Evolutionary conservation across 2,888 invertebrate species (phyloP).

Genomic region (Aquatica leii): DNA sequence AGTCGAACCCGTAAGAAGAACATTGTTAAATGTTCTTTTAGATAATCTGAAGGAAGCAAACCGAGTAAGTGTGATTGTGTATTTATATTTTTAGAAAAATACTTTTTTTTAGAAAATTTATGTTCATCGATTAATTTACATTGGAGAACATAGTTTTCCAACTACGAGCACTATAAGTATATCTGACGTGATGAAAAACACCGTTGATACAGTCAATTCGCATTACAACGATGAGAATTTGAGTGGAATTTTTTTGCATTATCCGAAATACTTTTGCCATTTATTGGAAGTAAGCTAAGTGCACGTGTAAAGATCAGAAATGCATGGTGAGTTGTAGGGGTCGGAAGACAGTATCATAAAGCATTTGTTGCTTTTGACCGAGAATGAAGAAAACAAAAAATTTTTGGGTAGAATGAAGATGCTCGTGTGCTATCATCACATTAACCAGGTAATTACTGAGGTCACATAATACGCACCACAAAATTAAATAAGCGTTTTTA

Average conservation of each 20-base stretch:
- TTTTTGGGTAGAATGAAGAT: slow-evolving; percentile 58
- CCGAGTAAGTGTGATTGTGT: slow-evolving; percentile 29
- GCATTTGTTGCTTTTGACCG: slow-evolving; percentile 60
- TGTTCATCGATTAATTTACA: slow-evolving; percentile 62
- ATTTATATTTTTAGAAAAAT: neutral
- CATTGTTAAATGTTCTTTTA: slow-evolving; percentile 36
- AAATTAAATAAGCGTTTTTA: too few species aligned
- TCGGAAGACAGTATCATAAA: slow-evolving; percentile 63
- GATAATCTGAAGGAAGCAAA: slow-evolving; percentile 39
- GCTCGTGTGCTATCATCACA: slow-evolving; percentile 62
- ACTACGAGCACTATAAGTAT: slow-evolving; percentile 54
- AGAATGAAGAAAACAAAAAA: slow-evolving; percentile 27
- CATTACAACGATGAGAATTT: slow-evolving; percentile 41
- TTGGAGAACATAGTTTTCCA: slow-evolving; percentile 60
- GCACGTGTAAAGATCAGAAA: too few species aligned
- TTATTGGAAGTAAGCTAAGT: slow-evolving; percentile 52
- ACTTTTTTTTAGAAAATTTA: slow-evolving; percentile 42
- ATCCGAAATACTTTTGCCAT: slow-evolving; percentile 42
- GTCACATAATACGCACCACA: too few species aligned
- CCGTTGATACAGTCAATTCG: slow-evolving; percentile 49
- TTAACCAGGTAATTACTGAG: slow-evolving; percentile 60
- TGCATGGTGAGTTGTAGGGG: slow-evolving; percentile 53
- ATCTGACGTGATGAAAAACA: slow-evolving; percentile 54
- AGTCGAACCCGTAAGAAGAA: slow-evolving; percentile 33
- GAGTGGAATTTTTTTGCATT: slow-evolving; percentile 40